Evolutionary conservation across 2,113 vertebrate species (phyloP).

Genomic region (Caloenas nicobarica): DNA sequence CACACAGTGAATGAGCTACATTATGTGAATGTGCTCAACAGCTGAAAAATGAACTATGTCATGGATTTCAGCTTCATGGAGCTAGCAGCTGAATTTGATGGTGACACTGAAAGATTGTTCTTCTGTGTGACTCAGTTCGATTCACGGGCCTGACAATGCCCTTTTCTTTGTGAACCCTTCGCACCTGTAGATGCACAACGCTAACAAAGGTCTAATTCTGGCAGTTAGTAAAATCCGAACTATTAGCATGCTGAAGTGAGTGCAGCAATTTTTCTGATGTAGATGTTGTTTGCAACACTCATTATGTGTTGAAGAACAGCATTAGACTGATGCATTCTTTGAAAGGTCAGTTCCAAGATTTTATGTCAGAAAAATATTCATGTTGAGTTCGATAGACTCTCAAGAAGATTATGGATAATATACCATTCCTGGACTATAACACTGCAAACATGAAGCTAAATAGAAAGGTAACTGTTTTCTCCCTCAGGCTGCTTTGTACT

Average conservation of each 20-base stretch:
- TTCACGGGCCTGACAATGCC: conserved; percentile 52
- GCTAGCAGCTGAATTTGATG: conserved; percentile 9
- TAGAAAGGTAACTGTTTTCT: background rate
- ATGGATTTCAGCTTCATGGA: conserved; percentile 50
- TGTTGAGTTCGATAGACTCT: background rate
- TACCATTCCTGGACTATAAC: background rate
- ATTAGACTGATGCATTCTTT: background rate
- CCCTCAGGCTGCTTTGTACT: background rate
- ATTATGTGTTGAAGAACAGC: background rate
- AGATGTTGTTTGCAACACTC: background rate
- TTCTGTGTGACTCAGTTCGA: conserved; percentile 20
- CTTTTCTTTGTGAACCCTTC: conserved; percentile 19
- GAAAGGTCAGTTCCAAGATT: background rate
- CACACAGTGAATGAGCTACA: conserved; percentile 52
- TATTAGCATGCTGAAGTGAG: background rate
- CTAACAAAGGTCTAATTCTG: conserved; percentile 56
- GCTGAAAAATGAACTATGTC: conserved; percentile 59
- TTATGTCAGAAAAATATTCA: background rate
- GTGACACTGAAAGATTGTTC: conserved; percentile 52
- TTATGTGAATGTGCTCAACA: conserved; percentile 65
- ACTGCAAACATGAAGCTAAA: background rate
- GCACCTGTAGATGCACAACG: conserved; percentile 67
- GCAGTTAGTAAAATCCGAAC: conserved; percentile 1
- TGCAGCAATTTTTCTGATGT: conserved; percentile 7
- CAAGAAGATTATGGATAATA: background rate